Evolutionary conservation across 53 echinoderm and acorn worm genomes (phyloP).

Genomic region (Astropecten irregularis): DNA sequence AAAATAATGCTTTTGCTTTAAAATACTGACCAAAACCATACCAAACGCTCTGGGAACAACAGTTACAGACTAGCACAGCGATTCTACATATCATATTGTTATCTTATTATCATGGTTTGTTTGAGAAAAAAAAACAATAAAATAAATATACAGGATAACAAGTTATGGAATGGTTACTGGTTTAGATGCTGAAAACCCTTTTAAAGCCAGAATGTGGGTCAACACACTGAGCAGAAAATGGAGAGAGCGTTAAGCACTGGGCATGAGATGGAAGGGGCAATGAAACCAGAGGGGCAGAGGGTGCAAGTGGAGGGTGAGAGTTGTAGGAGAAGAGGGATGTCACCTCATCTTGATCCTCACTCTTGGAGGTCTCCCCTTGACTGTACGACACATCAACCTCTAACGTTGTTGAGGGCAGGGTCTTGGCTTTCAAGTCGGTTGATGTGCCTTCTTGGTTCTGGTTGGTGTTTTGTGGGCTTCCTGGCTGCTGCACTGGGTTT

Average conservation of each 20-base stretch:
- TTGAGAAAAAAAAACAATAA: too few species aligned
- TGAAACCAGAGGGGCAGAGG: conserved; percentile 8
- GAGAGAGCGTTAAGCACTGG: conserved; percentile 11
- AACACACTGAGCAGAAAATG: not conserved
- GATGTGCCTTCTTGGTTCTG: conserved; percentile 13
- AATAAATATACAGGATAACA: too few species aligned
- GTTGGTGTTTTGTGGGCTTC: not conserved
- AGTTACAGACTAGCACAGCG: too few species aligned
- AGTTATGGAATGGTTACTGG: too few species aligned
- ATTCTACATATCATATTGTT: too few species aligned
- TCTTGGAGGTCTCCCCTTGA: conserved; percentile 36
- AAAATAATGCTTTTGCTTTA: too few species aligned
- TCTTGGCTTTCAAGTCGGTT: conserved; percentile 35
- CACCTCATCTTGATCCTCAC: conserved; percentile 65
- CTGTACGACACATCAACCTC: conserved; percentile 43
- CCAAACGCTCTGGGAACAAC: too few species aligned
- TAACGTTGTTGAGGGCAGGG: conserved; percentile 25
- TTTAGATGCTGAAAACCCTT: conserved; percentile 34
- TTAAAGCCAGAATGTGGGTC: conserved; percentile 1
- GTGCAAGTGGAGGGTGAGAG: conserved; percentile 2
- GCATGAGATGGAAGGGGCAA: not conserved
- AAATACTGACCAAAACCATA: too few species aligned
- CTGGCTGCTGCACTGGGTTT: not conserved
- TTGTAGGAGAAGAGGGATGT: conserved; percentile 40
- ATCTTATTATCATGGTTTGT: too few species aligned